Evolutionary conservation across 30 jellyfish, hydroid and myxozoan genomes (phyloP).

Genomic region (Aurelia aurita complex sp. Pacific): DNA sequence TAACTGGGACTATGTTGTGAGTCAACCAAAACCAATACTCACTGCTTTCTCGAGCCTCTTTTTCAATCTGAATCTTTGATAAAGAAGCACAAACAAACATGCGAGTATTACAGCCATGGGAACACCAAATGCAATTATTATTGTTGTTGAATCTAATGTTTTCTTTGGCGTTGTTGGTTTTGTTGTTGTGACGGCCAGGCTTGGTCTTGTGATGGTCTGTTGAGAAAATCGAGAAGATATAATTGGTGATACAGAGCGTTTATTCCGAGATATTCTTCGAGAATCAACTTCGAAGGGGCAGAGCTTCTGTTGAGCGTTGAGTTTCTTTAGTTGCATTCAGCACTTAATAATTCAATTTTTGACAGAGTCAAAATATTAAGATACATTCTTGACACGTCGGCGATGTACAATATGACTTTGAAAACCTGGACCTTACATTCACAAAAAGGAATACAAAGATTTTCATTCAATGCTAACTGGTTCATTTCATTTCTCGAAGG

Average conservation of each 20-base stretch:
- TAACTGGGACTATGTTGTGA: too few species aligned
- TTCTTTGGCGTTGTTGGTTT: slow-evolving; percentile 11
- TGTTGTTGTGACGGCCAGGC: not conserved
- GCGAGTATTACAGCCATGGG: slow-evolving; percentile 26
- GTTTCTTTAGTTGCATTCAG: too few species aligned
- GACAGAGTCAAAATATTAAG: too few species aligned
- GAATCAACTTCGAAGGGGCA: not conserved
- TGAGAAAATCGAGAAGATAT: not conserved
- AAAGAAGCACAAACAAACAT: slow-evolving; percentile 13
- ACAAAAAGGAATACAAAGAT: too few species aligned
- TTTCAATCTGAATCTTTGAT: slow-evolving; percentile 7
- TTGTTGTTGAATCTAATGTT: slow-evolving; percentile 3
- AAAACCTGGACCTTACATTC: too few species aligned
- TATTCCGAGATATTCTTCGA: not conserved
- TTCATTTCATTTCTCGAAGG: too few species aligned
- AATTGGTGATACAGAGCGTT: not conserved
- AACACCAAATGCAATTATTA: slow-evolving; percentile 11
- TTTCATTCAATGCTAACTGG: too few species aligned
- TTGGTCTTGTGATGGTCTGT: slow-evolving; percentile 30
- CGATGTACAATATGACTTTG: too few species aligned
- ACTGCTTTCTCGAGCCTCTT: slow-evolving; percentile 23
- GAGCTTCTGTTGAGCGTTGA: too few species aligned
- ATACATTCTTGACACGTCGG: too few species aligned
- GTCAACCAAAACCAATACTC: not conserved
- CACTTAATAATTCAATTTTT: too few species aligned